Percentiles rank a stretch among this genome's conserved stretches.
These are phyloP conservation scores for Ophioninae sp. DNA, from an alignment of 2,888 invertebrate species.

Conservation along the genomic window DNA sequence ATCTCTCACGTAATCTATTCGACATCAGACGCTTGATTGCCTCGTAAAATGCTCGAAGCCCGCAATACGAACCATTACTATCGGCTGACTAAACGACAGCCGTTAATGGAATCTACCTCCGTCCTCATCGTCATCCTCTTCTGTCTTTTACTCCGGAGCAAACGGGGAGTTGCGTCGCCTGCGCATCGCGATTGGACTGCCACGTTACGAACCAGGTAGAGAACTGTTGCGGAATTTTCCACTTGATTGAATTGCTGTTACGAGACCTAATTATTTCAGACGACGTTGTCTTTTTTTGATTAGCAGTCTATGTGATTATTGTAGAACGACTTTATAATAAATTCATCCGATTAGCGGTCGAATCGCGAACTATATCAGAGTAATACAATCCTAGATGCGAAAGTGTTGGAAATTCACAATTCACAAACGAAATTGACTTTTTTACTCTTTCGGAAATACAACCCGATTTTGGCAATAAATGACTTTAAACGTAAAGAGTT, in stretches of 20 bases:
- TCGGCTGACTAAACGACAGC: constrained; percentile 72
- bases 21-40: constrained; percentile 71
- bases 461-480: too few species aligned
- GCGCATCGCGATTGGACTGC: constrained; percentile 20
- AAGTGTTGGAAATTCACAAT: too few species aligned
- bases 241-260: neutral
- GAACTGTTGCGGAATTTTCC: neutral
- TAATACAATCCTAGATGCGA: too few species aligned
- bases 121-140: constrained; percentile 38
- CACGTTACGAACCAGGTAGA: constrained; percentile 17
- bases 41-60: constrained; percentile 71
- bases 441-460: too few species aligned
- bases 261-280: neutral
- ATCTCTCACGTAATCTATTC: constrained; percentile 71
- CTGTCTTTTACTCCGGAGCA: constrained; percentile 26
- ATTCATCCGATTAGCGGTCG: neutral
- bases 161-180: constrained; percentile 10
- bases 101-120: constrained; percentile 72
- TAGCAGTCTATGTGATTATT: neutral
- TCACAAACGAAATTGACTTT: too few species aligned
- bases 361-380: too few species aligned
- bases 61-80: constrained; percentile 70
- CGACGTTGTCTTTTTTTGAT: neutral
- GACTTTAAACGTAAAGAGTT: too few species aligned
- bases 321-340: neutral